A percentile compares a stretch with the other conserved stretches of the same genome.
phyloP scores from a whole-genome alignment of 2,797 vertebrate genomes.

The Sylvilagus floridanus region DNA sequence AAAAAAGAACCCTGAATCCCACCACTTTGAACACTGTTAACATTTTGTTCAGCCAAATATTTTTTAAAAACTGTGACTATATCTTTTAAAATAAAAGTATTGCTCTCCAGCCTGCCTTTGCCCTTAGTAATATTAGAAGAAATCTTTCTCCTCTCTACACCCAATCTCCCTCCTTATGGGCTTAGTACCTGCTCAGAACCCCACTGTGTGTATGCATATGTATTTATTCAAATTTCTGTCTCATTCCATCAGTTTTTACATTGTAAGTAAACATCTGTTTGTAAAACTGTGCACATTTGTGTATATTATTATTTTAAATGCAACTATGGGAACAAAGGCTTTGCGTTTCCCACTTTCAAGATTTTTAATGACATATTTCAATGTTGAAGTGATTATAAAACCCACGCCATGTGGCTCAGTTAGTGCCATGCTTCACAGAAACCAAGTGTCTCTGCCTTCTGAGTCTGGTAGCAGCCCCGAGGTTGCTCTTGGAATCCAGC shows the following conservation, averaged over 20 bases:
- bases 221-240: background rate
- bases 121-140: background rate
- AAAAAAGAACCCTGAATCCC: background rate
- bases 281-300: background rate
- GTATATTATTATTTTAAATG: background rate
- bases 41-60: background rate
- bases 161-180: background rate
- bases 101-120: background rate
- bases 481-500: background rate
- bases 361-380: background rate
- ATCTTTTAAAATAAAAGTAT: constrained; percentile 8
- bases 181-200: accelerated
- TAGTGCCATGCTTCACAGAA: background rate
- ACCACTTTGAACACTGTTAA: background rate
- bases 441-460: background rate
- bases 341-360: background rate
- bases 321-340: background rate
- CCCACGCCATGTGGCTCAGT: background rate
- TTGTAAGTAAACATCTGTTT: background rate
- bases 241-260: background rate
- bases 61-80: background rate
- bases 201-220: too few relatives aligned
- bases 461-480: background rate
- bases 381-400: background rate
- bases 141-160: background rate